Base-by-base conservation (phyloP, 2,797 vertebrate genomes). In the Halcyon smyrnensis region DNA sequence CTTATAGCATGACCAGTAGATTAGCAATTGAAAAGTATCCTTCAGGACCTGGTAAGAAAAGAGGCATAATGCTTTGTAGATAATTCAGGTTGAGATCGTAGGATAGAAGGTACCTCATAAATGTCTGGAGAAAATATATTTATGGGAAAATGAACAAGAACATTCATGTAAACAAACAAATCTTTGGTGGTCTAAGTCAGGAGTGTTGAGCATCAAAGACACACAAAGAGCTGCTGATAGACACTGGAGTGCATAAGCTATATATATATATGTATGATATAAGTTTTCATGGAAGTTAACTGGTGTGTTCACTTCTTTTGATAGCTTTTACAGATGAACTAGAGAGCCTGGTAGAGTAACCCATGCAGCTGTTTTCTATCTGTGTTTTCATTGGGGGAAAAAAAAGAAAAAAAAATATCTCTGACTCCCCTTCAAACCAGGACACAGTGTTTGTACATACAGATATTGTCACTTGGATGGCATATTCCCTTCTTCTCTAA, bases 401-500 rank as follows among this genome's bases (percentile, higher is more conserved):
- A 54, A 51, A 1, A 21, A 2, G 79, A 78, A 85, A 53, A 54
- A 54, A 1, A 2, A 17, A 2, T 62, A 65, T 63, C 30, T 82
- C 21, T 73, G 36, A 1, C 6, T 69, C 5, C 2, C 9, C 1
- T 4, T 54, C 41, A 43, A 43, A 43, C 41, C 41, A 43, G 7
- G 41, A 17, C 41, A 43, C 41, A 1, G 15, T 15, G 16, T 85
- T 85, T 84, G 20, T 92, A 24, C 10, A 6, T 28, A 50, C 1
- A 12, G 27, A 30, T 59, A 37, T 46, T 84, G 39, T 37, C 15
- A 15, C 14, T 70, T 41, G 30, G 36, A 76, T 93, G 48, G 48
- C 64, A 88, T 91, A 53, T 89, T 91, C 60, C 63, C 54, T 70
- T 84, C 32, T 92, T 93, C 76, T 94, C 74, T 70, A 89, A 70